A percentile compares a stretch with the other conserved stretches of the same genome.
Evolutionary conservation across 2,113 vertebrate genomes (phyloP).

Genomic region (Calonectris borealis): DNA sequence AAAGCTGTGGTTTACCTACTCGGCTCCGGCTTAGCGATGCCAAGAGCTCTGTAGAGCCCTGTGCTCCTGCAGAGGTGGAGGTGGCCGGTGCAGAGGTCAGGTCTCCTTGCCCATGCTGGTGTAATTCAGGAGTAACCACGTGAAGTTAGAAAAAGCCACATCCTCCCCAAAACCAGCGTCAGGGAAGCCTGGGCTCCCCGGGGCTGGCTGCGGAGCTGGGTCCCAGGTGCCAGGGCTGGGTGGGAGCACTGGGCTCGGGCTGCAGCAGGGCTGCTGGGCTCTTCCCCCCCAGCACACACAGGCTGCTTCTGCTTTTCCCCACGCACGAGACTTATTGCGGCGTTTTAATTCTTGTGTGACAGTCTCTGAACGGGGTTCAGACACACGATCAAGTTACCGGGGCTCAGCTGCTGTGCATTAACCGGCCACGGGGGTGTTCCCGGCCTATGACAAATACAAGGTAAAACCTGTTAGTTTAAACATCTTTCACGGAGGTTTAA

Average conservation of each 20-base stretch:
- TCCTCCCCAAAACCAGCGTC: not conserved
- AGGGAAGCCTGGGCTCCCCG: not conserved
- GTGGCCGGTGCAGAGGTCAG: not conserved
- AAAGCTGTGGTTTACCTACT: not conserved
- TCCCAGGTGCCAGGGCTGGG: not conserved
- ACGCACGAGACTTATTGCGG: rapidly evolving
- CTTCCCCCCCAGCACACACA: not conserved
- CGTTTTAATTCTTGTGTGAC: not conserved
- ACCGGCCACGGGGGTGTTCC: not conserved
- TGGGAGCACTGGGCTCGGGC: not conserved
- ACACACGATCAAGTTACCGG: not conserved
- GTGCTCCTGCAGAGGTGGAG: not conserved
- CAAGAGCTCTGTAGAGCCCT: not conserved
- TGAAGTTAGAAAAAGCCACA: not conserved
- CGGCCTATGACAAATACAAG: not conserved
- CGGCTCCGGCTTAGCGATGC: not conserved
- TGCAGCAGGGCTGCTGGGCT: not conserved
- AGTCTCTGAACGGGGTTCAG: not conserved
- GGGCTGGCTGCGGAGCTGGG: rapidly evolving
- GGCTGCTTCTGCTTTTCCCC: not conserved
- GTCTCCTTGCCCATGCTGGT: rapidly evolving
- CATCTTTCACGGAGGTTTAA: not conserved
- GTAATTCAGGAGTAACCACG: not conserved
- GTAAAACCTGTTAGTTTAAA: not conserved
- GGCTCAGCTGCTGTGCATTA: conserved; percentile 11